phyloP scores from a whole-genome alignment of 2,113 vertebrate species.

The Melanerpes aurifrons region DNA sequence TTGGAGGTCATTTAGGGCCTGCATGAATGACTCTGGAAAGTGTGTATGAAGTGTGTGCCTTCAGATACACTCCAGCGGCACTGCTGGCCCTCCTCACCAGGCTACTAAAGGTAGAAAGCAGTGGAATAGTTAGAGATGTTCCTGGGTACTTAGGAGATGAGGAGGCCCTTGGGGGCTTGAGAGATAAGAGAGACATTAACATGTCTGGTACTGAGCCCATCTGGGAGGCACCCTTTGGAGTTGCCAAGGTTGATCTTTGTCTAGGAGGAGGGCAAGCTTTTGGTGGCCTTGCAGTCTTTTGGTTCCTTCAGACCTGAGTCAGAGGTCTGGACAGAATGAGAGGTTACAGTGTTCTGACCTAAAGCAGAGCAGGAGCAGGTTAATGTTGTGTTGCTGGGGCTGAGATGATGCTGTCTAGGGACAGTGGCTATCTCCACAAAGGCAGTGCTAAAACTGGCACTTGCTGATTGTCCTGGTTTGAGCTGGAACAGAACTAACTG shows the following conservation, averaged over 20 bases:
- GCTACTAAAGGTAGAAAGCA: background rate
- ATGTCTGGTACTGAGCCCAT: background rate
- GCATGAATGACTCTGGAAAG: background rate
- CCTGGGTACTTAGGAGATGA: background rate
- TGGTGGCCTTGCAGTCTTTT: background rate
- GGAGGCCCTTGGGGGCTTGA: background rate
- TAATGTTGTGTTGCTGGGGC: accelerated
- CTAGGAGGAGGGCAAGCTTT: background rate
- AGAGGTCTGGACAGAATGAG: background rate
- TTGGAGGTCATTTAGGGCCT: background rate
- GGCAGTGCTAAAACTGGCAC: background rate
- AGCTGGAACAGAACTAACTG: background rate
- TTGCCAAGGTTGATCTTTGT: background rate
- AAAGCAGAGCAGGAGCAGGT: background rate
- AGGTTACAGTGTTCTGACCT: background rate
- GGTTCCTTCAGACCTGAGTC: background rate
- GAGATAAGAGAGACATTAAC: background rate
- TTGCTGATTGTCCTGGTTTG: background rate
- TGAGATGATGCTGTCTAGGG: background rate
- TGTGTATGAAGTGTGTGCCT: accelerated
- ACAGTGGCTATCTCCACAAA: background rate
- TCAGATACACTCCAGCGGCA: background rate
- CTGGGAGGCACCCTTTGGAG: background rate
- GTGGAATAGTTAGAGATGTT: background rate
- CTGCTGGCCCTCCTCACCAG: accelerated